Evolutionary conservation across 2,113 vertebrate species (phyloP), one percentile per base, ranked within the genome.

Genomic region (human (Homo sapiens)): DNA sequence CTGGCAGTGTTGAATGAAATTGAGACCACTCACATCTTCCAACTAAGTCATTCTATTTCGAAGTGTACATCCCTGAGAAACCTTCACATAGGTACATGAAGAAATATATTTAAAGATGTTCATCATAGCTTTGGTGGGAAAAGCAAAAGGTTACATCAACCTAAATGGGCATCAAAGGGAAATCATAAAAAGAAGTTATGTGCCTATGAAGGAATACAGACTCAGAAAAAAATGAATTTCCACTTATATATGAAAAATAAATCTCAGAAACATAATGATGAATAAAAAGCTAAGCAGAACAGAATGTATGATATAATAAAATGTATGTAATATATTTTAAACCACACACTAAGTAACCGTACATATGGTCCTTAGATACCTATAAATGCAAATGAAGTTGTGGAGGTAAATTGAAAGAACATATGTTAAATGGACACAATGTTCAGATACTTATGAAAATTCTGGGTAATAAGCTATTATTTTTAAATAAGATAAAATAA

Each of bases 371-470:
- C 27, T n/a, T 32, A 89, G 16, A 78, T 43, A 94, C 20, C 25
- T 43, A 32, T 3, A 66, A 1, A 55, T 38, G 70, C 27, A 94
- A 91, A 86, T 82, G 76, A 82, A 70, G 13, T 13, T 76, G 40
- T 86, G 38, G n/a, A 70, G 14, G 25, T 78, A 4, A 93, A 27
- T 55, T 78, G 40, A 45, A 43, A 86, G 35, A 52, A 52, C 9
- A 22, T 35, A 14, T 3, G 2, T 43, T 83, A 64, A 90, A 81
- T 94, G 50, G 23, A 90, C 3, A 75, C 27, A 83, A 68, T 57
- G 23, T 81, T 93, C 22, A 93, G 11, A 92, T 92, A 55, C 23
- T 82, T 73, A 40, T 38, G n/a, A 93, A 93, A 92, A 72, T 81
- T 25, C 7, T 70, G 61, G n/a, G 32, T 52, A n/a, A 81, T 64